These are phyloP conservation scores for Hipposideros larvatus DNA, from an alignment of 2,797 vertebrate species.

Conservation along the genomic window DNA sequence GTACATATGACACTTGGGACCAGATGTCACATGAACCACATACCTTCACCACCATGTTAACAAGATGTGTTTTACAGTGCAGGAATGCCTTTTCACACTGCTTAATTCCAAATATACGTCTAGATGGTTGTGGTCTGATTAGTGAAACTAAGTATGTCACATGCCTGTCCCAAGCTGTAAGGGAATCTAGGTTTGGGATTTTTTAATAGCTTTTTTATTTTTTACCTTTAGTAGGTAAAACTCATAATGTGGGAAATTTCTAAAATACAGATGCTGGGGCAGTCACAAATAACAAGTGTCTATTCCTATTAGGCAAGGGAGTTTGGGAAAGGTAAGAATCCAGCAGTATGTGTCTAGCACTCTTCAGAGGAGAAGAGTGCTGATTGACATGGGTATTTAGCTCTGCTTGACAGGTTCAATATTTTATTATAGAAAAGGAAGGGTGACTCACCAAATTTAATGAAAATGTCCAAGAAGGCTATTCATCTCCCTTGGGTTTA, in stretches of 20 bases:
- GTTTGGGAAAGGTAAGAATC: slow-evolving; percentile 9
- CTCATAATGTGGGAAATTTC: neutral
- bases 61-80: neutral
- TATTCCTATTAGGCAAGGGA: neutral
- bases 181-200: neutral
- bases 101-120: neutral
- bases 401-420: slow-evolving; percentile 37
- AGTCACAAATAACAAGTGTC: neutral
- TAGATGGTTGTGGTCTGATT: neutral
- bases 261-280: neutral
- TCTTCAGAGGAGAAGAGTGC: neutral
- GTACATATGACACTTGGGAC: too few relatives aligned
- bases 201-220: neutral
- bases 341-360: neutral
- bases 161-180: neutral
- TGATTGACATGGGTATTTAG: neutral
- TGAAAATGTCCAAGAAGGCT: slow-evolving; percentile 32
- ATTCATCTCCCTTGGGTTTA: neutral
- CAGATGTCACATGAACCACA: neutral
- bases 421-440: slow-evolving; percentile 44
- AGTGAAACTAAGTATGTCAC: neutral
- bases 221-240: neutral
- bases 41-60: rapidly evolving
- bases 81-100: neutral
- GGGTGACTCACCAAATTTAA: slow-evolving; percentile 55